Evolutionary conservation across 2,888 invertebrate genomes (phyloP), one percentile per base, ranked within the genome.

Genomic region (Epinotia nisella): DNA sequence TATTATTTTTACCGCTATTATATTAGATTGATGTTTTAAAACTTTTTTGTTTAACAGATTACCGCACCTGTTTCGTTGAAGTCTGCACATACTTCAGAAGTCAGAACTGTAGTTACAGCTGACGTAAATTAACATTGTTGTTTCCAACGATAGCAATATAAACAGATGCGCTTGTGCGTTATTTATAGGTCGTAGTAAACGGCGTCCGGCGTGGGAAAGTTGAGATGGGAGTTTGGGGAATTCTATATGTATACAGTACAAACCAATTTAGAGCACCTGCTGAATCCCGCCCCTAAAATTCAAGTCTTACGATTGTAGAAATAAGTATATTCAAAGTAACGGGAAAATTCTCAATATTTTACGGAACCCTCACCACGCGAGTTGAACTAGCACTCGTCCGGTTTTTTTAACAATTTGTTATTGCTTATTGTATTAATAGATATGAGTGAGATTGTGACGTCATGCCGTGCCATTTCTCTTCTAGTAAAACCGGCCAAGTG

Each of bases 151-250:
- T 79, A 82, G 75, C 79, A 81, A 87, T 83, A 83, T 79, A 80
- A 87, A 79, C 89, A 88, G 88, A 86, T 75, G 78, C 81, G 78
- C 77, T 76, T 85, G 87, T 84, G 85, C 81, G 78, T 80, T 79
- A 75, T 77, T 76, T 78, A 74, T 78, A 76, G 75, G 76, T 77
- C 65, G 51, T 73, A 69, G 73, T 69, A 73, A 73, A 67, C 67
- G 67, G 78, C 78, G 78, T 58, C 61, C 67, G 82, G 79, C 87
- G 87, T 88, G 89, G 86, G 89, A 90, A 89, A 89, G 84, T 89
- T 87, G 83, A 83, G 83, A 85, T 85, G 83, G 81, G 83, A 85
- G 86, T 87, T 85, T 82, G 77, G 76, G 81, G 80, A 82, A 87
- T 84, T 80, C 82, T 84, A 84, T 87, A 85, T 85, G 84, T 86